Percentiles rank a stretch among this genome's conserved stretches.
Conservation (phyloP, 2,113 vertebrate genomes). For the Poeciliopsis retropinna region DNA sequence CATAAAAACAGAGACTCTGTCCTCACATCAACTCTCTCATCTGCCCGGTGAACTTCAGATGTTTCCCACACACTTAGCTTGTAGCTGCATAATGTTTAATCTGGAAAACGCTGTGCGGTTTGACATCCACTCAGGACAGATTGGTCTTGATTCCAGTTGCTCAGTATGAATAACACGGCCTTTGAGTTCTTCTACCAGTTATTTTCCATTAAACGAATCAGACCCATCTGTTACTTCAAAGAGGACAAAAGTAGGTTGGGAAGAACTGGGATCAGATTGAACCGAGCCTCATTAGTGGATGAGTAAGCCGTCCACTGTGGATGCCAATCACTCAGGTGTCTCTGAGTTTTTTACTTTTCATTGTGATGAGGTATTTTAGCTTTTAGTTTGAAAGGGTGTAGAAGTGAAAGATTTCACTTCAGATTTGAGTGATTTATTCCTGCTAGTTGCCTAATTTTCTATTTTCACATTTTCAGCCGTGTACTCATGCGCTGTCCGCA, state of each 20-base stretch:
- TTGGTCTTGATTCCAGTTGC: constrained; percentile 40
- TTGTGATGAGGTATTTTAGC: constrained; percentile 26
- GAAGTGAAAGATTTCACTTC: not conserved
- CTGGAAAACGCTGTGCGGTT: constrained; percentile 51
- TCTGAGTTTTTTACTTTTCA: constrained; percentile 40
- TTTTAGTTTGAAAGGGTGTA: not conserved
- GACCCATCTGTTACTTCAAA: constrained; percentile 28
- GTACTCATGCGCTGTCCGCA: constrained; percentile 84
- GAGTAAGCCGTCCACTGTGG: constrained; percentile 14
- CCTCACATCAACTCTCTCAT: constrained; percentile 30
- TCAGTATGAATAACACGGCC: constrained; percentile 25
- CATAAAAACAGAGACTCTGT: constrained; percentile 32
- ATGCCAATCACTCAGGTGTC: constrained; percentile 18
- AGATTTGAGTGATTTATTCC: not conserved
- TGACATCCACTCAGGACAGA: constrained; percentile 45
- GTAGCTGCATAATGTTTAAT: constrained; percentile 63
- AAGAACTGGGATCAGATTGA: constrained; percentile 29
- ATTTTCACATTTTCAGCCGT: constrained; percentile 73
- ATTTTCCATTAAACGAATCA: constrained; percentile 40
- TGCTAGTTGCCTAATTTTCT: constrained; percentile 4
- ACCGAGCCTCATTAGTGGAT: constrained; percentile 42
- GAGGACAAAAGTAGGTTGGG: constrained; percentile 1
- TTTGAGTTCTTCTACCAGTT: constrained; percentile 39
- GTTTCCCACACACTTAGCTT: constrained; percentile 52
- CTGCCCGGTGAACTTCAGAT: constrained; percentile 52